A percentile compares a stretch with the other conserved stretches of the same genome.
Evolutionary conservation across 2,888 invertebrate species (phyloP).

Genomic region (Megamerina dolium): DNA sequence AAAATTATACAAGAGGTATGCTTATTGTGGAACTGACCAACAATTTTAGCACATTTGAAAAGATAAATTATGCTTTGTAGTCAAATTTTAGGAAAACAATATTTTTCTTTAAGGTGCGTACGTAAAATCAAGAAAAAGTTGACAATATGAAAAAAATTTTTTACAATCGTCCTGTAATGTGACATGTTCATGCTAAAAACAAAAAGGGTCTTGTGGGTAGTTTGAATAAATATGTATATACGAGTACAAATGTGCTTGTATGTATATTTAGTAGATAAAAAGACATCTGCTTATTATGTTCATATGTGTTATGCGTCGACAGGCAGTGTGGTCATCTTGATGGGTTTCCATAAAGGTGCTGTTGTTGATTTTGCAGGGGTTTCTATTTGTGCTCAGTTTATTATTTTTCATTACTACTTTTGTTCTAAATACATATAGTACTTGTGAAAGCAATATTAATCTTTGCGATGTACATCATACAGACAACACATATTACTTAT

Average conservation of each 20-base stretch:
- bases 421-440: neutral
- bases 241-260: neutral
- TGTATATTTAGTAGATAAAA: neutral
- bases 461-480: too few species aligned
- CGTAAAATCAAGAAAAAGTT: too few species aligned
- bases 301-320: neutral
- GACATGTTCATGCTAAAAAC: too few species aligned
- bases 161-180: neutral
- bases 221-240: too few species aligned
- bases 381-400: neutral
- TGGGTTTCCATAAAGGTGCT: neutral
- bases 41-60: constrained; percentile 38
- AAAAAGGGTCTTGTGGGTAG: too few species aligned
- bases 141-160: too few species aligned
- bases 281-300: neutral
- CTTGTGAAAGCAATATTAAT: too few species aligned
- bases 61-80: constrained; percentile 48
- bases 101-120: too few species aligned
- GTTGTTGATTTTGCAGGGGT: neutral
- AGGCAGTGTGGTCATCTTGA: neutral
- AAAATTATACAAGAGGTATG: too few species aligned
- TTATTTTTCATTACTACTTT: neutral
- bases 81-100: constrained; percentile 44
- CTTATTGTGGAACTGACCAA: constrained; percentile 40
- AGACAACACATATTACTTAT: too few species aligned